Evolutionary conservation across 2,888 invertebrate genomes (phyloP).

Genomic region (Chromoteleia sp.): DNA sequence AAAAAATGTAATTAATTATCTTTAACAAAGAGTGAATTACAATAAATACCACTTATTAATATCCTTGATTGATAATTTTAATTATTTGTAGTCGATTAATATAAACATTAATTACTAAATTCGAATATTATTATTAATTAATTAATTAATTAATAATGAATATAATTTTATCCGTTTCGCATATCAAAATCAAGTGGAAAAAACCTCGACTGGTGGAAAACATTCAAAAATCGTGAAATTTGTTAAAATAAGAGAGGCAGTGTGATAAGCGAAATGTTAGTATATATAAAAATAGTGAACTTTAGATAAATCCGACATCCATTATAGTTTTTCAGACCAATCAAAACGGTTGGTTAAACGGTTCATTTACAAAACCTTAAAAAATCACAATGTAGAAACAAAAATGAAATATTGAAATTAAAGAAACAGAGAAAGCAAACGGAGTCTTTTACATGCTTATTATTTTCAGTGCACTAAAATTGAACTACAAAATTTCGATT

Average conservation of each 20-base stretch:
- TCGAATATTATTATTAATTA: constrained; percentile 14
- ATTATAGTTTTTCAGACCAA: constrained; percentile 38
- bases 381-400: constrained; percentile 11
- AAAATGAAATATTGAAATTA: too few relatives aligned
- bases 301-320: constrained; percentile 34
- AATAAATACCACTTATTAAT: constrained; percentile 18
- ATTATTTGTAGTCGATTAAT: constrained; percentile 10
- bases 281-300: constrained; percentile 22
- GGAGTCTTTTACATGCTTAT: background rate
- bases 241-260: constrained; percentile 34
- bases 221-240: constrained; percentile 11
- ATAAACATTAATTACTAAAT: constrained; percentile 10
- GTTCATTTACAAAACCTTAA: constrained; percentile 57
- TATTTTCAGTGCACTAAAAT: too few relatives aligned
- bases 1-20: constrained; percentile 19
- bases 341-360: constrained; percentile 36
- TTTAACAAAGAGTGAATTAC: background rate
- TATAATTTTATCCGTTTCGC: background rate
- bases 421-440: too few relatives aligned
- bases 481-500: too few relatives aligned
- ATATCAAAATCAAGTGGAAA: constrained; percentile 18
- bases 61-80: constrained; percentile 6
- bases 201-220: constrained; percentile 52
- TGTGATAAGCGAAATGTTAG: constrained; percentile 56
- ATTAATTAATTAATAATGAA: background rate